These are phyloP conservation scores for Harpegnathos saltator DNA, from an alignment of 1,140 invertebrate species.

Conservation along the genomic window DNA sequence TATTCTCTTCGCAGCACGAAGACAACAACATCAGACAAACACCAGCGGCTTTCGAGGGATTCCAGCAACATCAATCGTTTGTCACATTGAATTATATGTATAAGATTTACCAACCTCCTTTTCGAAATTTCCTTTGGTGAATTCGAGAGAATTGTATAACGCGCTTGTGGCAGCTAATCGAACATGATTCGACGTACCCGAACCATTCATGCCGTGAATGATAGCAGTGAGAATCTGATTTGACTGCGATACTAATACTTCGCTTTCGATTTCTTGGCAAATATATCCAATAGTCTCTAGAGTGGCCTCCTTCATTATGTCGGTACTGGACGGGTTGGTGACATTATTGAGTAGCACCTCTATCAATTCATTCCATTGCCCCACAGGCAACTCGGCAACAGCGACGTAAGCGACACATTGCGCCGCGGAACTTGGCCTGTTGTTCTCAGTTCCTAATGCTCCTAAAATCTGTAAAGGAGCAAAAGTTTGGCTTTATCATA, in stretches of 20 bases:
- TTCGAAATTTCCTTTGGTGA: constrained; percentile 99
- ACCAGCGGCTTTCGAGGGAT: constrained; percentile 99
- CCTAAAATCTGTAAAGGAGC: constrained; percentile 91
- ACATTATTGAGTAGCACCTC: constrained; percentile 95
- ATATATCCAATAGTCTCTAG: constrained; percentile 97
- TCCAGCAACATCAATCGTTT: no score
- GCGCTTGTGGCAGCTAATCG: constrained; percentile 98
- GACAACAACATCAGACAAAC: constrained; percentile 99
- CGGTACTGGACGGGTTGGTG: constrained; percentile 93
- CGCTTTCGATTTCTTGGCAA: constrained; percentile 94
- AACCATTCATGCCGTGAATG: constrained; percentile 98
- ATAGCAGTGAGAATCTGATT: constrained; percentile 99
- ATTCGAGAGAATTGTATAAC: constrained; percentile 99
- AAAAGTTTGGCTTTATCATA: neutral
- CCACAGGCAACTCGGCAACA: constrained; percentile 96
- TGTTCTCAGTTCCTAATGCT: constrained; percentile 97
- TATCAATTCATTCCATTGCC: constrained; percentile 95
- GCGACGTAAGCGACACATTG: constrained; percentile 99
- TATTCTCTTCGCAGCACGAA: constrained; percentile 98
- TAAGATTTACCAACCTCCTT: constrained; percentile 89
- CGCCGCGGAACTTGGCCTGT: constrained; percentile 97
- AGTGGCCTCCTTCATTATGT: constrained; percentile 98
- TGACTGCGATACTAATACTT: constrained; percentile 95
- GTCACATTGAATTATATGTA: no score
- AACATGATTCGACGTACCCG: constrained; percentile 93